These are phyloP conservation scores for Arnoldichthys spilopterus DNA, from an alignment of 2,797 vertebrate species.

Conservation along the genomic window DNA sequence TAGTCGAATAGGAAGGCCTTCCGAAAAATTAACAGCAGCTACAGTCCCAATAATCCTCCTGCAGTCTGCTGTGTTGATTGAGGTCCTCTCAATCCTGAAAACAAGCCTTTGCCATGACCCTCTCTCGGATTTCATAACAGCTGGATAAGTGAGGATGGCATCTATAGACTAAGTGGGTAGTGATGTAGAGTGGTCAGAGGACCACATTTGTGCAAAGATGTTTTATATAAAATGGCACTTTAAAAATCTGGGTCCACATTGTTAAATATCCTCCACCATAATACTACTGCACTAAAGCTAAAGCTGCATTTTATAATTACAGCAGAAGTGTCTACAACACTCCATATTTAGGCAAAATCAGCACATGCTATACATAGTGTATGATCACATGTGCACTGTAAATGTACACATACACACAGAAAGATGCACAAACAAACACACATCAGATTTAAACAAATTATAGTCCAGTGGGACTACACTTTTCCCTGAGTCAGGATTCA, in stretches of 20 bases:
- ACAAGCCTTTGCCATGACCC: background rate
- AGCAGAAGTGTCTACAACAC: background rate
- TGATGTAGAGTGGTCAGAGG: too few relatives aligned
- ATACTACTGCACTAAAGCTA: background rate
- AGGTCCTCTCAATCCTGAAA: background rate
- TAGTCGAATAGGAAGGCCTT: background rate
- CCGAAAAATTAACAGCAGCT: background rate
- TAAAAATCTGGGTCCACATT: background rate
- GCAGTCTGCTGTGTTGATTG: background rate
- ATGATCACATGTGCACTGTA: slow-evolving; percentile 25
- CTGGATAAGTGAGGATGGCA: too few relatives aligned
- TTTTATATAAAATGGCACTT: background rate
- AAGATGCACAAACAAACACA: slow-evolving; percentile 5
- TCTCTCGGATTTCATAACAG: background rate
- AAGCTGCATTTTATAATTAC: background rate
- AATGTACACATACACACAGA: slow-evolving; percentile 36
- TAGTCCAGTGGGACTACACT: slow-evolving; percentile 30
- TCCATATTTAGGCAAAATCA: background rate
- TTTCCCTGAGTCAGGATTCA: slow-evolving; percentile 76
- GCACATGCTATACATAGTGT: slow-evolving; percentile 39
- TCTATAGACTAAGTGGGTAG: too few relatives aligned
- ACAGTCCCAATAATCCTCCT: background rate
- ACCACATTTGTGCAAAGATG: background rate
- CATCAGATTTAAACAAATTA: slow-evolving; percentile 14
- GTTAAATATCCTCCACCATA: background rate